Base-by-base conservation (phyloP, 2,888 invertebrate species). In the Resseliella maxima region DNA sequence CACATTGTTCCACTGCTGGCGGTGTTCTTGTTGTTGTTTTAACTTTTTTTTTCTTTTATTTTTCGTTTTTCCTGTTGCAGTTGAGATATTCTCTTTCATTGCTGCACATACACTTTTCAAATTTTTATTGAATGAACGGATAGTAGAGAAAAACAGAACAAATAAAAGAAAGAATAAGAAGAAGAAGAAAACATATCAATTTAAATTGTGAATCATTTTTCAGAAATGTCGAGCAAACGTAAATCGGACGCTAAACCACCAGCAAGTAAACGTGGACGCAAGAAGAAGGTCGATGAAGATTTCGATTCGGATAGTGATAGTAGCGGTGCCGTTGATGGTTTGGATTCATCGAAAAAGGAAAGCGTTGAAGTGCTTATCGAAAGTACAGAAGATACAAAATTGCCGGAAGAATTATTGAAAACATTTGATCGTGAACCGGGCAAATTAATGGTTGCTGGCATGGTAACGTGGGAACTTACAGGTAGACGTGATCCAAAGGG, bases 381-480 rank as follows among this genome's bases (percentile, higher is more conserved):
- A 46, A 45, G 85, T 27, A 41, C 31, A 0, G 45, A 31, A 27
- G 3, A 91, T 91, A 87, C 92, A 12, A 94, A 94, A 89, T 90
- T 95, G 87, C 95, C 95, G 12, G 94, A 94, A 89, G 94, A 94
- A 89, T 90, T 95, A 85, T 90, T 95, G 86, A 92, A 93, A 87
- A 92, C 94, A 0, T 92, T 94, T 88, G 93, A 94, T 89, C 94
- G 94, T 89, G 92, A 93, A 0, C 93, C 95, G 0, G 97, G 97
- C 10, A 93, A 94, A 86, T 91, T 98, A 87, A 89, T 98, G 89
- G 93, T 98, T 87, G 94, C 96, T 88, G 98, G 98, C 1, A 94
- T 96, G 88, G 95, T 96, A 0, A 97, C 97, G 89, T 98, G 98
- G 98, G 98, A 98, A 89, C 92, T 96, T 88, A 95, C 95, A 86